Conservation (phyloP, 2,797 vertebrate genomes). For the Sciurus carolinensis region DNA sequence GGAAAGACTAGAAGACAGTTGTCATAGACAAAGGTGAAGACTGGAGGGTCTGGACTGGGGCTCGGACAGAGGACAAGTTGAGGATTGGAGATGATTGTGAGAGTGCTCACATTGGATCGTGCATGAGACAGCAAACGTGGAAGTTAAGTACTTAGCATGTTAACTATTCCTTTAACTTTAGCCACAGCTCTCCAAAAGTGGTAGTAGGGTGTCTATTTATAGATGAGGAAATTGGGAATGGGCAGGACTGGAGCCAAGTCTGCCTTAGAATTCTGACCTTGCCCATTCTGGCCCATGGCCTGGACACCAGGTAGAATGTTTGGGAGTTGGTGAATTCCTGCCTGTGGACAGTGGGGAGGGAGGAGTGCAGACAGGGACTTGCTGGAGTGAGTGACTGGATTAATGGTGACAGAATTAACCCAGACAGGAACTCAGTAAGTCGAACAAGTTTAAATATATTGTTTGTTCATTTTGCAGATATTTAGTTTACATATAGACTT, state of each 20-base stretch:
- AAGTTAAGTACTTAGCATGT: not conserved
- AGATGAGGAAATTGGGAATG: not conserved
- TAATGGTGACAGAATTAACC: not conserved
- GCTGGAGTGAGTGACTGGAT: not conserved
- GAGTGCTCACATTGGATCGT: not conserved
- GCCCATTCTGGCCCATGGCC: not conserved
- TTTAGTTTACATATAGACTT: not conserved
- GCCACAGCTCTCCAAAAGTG: not conserved
- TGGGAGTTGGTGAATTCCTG: not conserved
- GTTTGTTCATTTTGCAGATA: conserved; percentile 20
- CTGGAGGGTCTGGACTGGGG: not conserved
- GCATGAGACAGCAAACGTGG: too few relatives aligned
- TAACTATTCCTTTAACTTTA: not conserved
- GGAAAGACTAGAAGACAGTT: not conserved
- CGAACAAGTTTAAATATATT: not conserved
- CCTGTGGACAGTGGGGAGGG: not conserved
- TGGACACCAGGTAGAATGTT: not conserved
- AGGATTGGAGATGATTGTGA: not conserved
- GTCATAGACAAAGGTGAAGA: not conserved
- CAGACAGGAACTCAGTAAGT: not conserved
- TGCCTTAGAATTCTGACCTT: not conserved
- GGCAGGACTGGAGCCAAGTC: not conserved
- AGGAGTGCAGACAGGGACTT: not conserved
- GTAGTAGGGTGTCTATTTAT: not conserved
- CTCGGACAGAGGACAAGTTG: not conserved